Percentiles rank a stretch among this genome's conserved stretches.
Conservation (phyloP, 2,113 vertebrate genomes). For the Colius striatus region DNA sequence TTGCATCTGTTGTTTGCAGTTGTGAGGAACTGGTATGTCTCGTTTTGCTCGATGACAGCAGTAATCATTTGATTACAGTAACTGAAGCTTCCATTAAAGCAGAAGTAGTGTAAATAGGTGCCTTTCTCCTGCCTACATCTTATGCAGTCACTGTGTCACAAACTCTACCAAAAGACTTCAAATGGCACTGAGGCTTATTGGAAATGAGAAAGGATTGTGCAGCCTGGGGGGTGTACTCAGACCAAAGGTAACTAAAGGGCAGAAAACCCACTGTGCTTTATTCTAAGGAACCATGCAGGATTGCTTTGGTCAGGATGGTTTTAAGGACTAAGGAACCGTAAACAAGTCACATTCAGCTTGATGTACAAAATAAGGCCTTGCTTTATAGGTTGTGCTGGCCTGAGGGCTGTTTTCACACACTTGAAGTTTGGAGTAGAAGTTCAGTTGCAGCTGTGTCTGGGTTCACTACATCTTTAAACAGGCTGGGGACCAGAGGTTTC, state of each 20-base stretch:
- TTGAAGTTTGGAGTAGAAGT: not conserved
- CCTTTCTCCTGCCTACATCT: not conserved
- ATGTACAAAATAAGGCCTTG: not conserved
- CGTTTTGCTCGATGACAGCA: not conserved
- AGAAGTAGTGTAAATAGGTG: not conserved
- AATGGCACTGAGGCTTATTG: not conserved
- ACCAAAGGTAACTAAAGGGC: not conserved
- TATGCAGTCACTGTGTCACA: not conserved
- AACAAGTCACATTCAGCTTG: not conserved
- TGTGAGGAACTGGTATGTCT: not conserved
- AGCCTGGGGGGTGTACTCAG: accelerated
- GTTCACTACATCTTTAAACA: constrained; percentile 33
- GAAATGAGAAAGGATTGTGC: not conserved
- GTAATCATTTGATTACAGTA: not conserved
- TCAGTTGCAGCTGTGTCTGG: not conserved
- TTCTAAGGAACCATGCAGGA: not conserved
- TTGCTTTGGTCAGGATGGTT: not conserved
- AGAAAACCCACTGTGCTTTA: not conserved
- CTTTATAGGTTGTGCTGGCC: not conserved
- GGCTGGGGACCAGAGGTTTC: not conserved
- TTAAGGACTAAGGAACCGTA: not conserved
- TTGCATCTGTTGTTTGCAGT: not conserved
- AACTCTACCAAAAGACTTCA: not conserved
- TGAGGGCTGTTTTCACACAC: not conserved
- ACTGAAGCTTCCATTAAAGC: not conserved